Evolutionary conservation across 2,797 vertebrate species (phyloP), one percentile per base, ranked within the genome.

Genomic region (Emys orbicularis): DNA sequence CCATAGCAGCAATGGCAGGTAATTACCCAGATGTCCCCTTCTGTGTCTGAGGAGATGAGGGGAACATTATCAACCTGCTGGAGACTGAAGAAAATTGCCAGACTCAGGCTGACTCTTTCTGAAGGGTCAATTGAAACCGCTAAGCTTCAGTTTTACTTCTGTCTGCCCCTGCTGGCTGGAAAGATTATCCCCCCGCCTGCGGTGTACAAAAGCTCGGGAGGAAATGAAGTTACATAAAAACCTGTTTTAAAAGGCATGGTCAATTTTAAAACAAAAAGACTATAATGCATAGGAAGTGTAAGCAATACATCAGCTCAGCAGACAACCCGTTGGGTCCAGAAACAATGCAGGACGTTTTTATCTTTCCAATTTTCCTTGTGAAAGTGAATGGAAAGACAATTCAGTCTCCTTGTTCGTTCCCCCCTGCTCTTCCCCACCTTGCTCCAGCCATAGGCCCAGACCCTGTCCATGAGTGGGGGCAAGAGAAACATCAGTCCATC

Each of bases 81-180:
- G 25, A 90, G 77, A 86, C 4, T 19, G 16, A n/a, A 54, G 87
- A 89, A 31, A 0, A 6, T 37, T 8, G 3, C 47, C 89, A 87
- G 90, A 77, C 44, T 65, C 81, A 49, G 56, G 27, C 49, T 57
- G 72, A 72, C 49, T 86, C 41, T 74, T 61, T 49, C 31, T 49
- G 54, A 77, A 94, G 86, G 79, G 37, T 52, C 50, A 89, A 82
- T 83, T 41, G 94, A 93, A 88, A 19, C 54, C 86, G 59, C 16
- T 31, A 5, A 68, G 52, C 83, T 86, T 16, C 79, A 87, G 77
- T 41, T 77, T 87, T 57, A 47, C 41, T 77, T 77, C 74, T 49
- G 74, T 31, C 74, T 77, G 44, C 44, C 74, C 74, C 74, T 77
- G 74, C 74, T 77, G 74, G 74, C 87, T 52, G 54, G 31, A 85